Base-by-base conservation (phyloP, 2,888 invertebrate genomes). In the Scaeva pyrastri region DNA sequence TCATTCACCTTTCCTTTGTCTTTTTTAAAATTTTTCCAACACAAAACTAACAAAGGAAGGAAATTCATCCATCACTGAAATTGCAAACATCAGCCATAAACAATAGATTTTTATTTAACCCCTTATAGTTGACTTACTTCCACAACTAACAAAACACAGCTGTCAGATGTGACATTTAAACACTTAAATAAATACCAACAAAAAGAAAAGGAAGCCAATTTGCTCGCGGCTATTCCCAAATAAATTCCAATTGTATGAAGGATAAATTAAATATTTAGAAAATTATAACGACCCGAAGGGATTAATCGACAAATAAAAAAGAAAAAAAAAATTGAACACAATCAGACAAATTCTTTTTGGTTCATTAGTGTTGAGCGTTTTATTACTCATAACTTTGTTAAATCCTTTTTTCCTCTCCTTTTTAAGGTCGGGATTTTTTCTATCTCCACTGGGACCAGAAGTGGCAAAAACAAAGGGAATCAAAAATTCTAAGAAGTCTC, bases 261-360 rank as follows among this genome's bases (percentile, higher is more conserved):
- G 52, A 31, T 52, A 68, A 52, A 68, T 68, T 68, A 68, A 68
- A 52, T 68, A 68, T 68, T 52, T 16, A 52, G 68, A 36, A 52
- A 23, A 68, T 68, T 68, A 52, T 68, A 68, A 39, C 68, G 21
- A 39, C 39, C 52, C 52, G 12, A 68, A n/a, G 23, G 52, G 68
- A 36, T 52, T 52, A 52, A 68, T 52, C 52, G 50, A 50, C 52
- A 52, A 41, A 2, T 7, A 31, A 31, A 31, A 31, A 31, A 31
- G 31, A 8, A 31, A 31, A 31, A 31, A 31, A 31, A 5, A 31
- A 31, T 31, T 8, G 8, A 31, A 0, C 31, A 31, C 31, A 23
- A 68, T 52, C 52, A 52, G 39, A 41, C 8, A 68, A 68, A 52
- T 21, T 39, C 52, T 41, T 68, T 68, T 68, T 68, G 52, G 21